Evolutionary conservation across 2,888 invertebrate genomes (phyloP).

Genomic region (Drosophila monieri): DNA sequence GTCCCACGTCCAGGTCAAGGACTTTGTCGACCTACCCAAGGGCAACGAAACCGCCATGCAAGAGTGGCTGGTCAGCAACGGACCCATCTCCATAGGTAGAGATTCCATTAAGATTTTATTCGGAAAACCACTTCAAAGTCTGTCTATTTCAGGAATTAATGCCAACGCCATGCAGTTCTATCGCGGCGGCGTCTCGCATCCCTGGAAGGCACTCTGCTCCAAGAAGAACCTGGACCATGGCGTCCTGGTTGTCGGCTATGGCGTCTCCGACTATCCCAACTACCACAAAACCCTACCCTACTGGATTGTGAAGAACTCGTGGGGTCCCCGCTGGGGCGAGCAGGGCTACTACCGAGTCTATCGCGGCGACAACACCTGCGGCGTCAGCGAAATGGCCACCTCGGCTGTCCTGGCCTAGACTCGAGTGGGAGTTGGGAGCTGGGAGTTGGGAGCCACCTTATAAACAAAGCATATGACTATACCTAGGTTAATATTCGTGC

Average conservation of each 20-base stretch:
- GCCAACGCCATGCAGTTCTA: constrained; percentile 99
- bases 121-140: neutral
- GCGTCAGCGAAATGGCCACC: constrained; percentile 95
- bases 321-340: constrained; percentile 96
- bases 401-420: constrained; percentile 88
- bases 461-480: constrained; percentile 36
- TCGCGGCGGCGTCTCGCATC: constrained; percentile 96
- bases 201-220: constrained; percentile 92
- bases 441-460: constrained; percentile 10
- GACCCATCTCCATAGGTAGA: constrained; percentile 94
- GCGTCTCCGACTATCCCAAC: constrained; percentile 90
- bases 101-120: neutral
- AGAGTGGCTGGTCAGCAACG: constrained; percentile 93
- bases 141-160: constrained; percentile 87
- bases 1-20: constrained; percentile 88
- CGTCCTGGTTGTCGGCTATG: constrained; percentile 97
- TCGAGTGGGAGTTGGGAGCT: neutral
- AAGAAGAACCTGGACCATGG: constrained; percentile 94
- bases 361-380: constrained; percentile 96
- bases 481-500: constrained; percentile 56
- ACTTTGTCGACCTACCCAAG: constrained; percentile 88
- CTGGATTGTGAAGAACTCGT: constrained; percentile 98
- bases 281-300: constrained; percentile 93
- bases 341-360: constrained; percentile 97
- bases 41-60: constrained; percentile 95